Conservation (phyloP, 2,888 invertebrate genomes). For the Leptinotarsa peninsularis region DNA sequence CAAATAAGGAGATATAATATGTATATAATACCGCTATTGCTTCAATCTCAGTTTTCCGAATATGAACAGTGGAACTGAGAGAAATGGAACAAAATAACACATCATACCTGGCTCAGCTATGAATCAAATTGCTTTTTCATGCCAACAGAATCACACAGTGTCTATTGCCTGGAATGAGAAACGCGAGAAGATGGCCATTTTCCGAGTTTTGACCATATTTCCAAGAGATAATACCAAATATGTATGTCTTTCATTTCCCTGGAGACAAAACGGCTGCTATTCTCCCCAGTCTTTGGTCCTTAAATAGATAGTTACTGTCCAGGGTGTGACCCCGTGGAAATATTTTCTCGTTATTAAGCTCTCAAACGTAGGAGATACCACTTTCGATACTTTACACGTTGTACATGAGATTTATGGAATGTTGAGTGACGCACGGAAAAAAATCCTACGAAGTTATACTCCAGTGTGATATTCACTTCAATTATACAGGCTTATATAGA, state of each 20-base stretch:
- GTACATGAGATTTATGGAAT: neutral
- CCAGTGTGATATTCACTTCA: no score
- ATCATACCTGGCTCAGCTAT: neutral
- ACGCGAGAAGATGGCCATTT: constrained; percentile 57
- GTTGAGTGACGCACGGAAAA: no score
- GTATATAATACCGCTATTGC: no score
- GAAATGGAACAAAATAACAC: neutral
- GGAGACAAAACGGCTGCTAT: constrained; percentile 61
- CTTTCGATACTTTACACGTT: constrained; percentile 4
- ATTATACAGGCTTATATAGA: no score
- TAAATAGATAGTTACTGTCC: constrained; percentile 62
- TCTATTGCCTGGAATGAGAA: constrained; percentile 53
- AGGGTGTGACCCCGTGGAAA: constrained; percentile 61
- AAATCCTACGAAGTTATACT: no score
- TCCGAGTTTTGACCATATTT: constrained; percentile 59
- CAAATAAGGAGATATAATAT: no score
- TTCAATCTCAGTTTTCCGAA: no score
- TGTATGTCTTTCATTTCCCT: constrained; percentile 62
- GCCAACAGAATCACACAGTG: constrained; percentile 39
- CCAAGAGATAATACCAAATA: constrained; percentile 61
- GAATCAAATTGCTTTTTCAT: constrained; percentile 9
- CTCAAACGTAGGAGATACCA: neutral
- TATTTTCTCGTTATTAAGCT: constrained; percentile 57
- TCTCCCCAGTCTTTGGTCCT: constrained; percentile 58
- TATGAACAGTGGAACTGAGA: neutral